Percentiles rank a stretch among this genome's conserved stretches.
phyloP scores from a whole-genome alignment of 2,113 vertebrate species.

The Sebastes fasciatus region DNA sequence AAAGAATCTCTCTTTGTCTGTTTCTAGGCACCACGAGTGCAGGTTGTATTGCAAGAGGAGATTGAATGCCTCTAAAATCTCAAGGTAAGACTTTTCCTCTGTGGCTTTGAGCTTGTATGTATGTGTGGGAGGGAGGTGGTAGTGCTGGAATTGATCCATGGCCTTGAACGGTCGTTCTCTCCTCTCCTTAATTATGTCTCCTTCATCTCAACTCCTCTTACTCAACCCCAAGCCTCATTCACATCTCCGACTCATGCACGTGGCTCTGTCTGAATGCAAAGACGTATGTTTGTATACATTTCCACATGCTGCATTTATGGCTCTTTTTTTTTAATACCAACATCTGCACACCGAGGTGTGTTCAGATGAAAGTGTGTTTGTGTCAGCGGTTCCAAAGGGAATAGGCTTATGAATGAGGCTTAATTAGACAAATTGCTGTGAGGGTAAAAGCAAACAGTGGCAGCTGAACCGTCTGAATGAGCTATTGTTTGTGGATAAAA shows the following conservation, averaged over 20 bases:
- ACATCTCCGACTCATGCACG: not conserved
- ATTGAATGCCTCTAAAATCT: conserved; percentile 81
- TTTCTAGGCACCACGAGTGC: conserved; percentile 56
- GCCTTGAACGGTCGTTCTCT: conserved; percentile 39
- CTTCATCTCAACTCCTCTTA: not conserved
- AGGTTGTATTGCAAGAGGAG: conserved; percentile 66
- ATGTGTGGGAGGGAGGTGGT: not conserved
- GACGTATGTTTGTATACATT: not conserved
- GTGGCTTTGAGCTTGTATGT: conserved; percentile 37
- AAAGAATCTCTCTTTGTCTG: conserved; percentile 15
- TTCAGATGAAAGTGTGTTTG: not conserved
- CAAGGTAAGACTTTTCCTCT: conserved; percentile 70
- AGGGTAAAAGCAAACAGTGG: conserved; percentile 57
- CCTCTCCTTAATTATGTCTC: conserved; percentile 11
- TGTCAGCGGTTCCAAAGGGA: conserved; percentile 17
- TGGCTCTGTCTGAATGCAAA: not conserved
- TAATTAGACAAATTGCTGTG: conserved; percentile 57
- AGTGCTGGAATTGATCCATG: conserved; percentile 42
- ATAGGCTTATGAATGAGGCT: conserved; percentile 22
- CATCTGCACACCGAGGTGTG: not conserved
- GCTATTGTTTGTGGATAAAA: conserved; percentile 45
- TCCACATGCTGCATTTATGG: not conserved
- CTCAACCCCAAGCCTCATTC: not conserved
- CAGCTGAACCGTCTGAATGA: conserved; percentile 61
- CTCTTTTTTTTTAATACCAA: not conserved